Evolutionary conservation across 1,140 invertebrate genomes (phyloP), one percentile per base, ranked within the genome.

Genomic region (Papilio glaucus): DNA sequence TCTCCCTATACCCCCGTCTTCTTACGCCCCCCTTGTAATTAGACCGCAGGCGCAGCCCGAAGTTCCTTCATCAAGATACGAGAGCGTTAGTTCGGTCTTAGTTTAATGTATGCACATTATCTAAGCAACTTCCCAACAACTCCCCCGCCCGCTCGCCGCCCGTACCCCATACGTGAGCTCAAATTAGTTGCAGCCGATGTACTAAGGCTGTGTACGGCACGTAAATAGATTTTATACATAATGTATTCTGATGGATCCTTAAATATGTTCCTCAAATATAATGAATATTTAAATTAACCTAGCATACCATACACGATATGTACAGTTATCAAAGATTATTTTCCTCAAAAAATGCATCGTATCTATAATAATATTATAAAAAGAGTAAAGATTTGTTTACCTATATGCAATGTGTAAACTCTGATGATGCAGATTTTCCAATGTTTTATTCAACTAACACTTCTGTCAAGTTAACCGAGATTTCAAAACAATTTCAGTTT

Each of bases 21-120:
- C 79, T 53, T 53, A 53, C 12, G 49, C 77, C 77, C 72, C 37
- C 61, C 61, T 37, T 63, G 77, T 87, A 87, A 87, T 90, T 89
- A 90, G 86, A 89, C 86, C 82, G 82, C 82, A 79, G 86, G 83
- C 80, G 86, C 83, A 81, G 49, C 71, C 57, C 77, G 76, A 88
- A 90, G 83, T 89, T 91, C 85, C 84, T 87, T 91, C 88, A 91
- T 91, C 89, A 89, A 87, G 86, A 84, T 85, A 87, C 88, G 80
- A 77, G 63, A 76, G 88, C 84, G 83, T 88, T 91, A 91, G 89
- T 91, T 91, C 82, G 79, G 86, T 84, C 86, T 89, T 89, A 88
- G 86, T 90, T 91, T 91, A 91, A 91, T 89, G 89, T 91, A 91
- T 91, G 88, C 89, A 90, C 86, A 90, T 91, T 91, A 91, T 90